Conservation (phyloP, 2,888 invertebrate genomes). For the Celastrina argiolus region DNA sequence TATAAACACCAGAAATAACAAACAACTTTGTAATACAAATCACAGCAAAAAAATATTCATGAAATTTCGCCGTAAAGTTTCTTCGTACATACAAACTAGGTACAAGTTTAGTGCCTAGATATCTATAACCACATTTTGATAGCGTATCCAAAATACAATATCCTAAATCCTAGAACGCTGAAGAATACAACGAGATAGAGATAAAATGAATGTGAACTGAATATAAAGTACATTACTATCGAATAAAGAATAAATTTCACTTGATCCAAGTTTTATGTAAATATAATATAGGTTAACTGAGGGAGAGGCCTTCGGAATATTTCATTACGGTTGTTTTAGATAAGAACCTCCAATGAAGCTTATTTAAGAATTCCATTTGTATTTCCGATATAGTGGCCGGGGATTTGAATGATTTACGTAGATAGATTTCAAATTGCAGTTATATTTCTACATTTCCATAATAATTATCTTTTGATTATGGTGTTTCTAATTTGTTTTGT, state of each 20-base stretch:
- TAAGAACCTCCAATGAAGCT: conserved; percentile 18
- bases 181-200: conserved; percentile 31
- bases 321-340: conserved; percentile 22
- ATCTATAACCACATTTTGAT: conserved; percentile 1
- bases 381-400: conserved; percentile 11
- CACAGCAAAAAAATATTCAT: neutral
- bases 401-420: neutral
- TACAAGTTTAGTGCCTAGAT: neutral
- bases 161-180: conserved; percentile 29
- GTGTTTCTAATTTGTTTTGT: too few relatives aligned
- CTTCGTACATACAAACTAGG: neutral
- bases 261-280: conserved; percentile 32
- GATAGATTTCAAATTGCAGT: conserved; percentile 24
- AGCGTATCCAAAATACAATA: conserved; percentile 1
- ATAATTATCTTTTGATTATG: neutral
- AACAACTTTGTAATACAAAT: neutral
- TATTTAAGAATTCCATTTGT: conserved; percentile 20
- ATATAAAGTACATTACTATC: conserved; percentile 32
- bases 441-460: conserved; percentile 25
- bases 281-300: conserved; percentile 29
- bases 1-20: neutral
- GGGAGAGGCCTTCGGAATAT: conserved; percentile 23
- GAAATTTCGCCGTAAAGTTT: neutral
- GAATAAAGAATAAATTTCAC: conserved; percentile 33
- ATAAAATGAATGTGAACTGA: conserved; percentile 31